Evolutionary conservation across 2,797 vertebrate genomes (phyloP).

Genomic region (Esox lucius): DNA sequence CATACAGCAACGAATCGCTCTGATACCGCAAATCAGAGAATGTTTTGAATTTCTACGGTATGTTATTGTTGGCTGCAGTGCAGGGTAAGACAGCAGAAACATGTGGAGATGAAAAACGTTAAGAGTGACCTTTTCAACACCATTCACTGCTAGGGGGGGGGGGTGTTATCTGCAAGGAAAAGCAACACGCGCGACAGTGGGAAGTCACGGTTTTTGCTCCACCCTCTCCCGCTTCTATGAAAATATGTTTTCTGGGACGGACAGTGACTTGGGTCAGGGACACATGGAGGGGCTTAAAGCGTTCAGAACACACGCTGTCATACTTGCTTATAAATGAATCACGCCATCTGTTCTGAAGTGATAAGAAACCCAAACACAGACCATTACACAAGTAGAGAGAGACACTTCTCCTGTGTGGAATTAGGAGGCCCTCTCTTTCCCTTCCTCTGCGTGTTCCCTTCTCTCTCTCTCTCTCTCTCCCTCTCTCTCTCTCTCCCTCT

Average conservation of each 20-base stretch:
- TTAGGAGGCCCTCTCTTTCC: conserved; percentile 26
- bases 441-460: neutral
- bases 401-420: conserved; percentile 20
- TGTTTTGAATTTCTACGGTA: conserved; percentile 39
- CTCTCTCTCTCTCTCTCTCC: no score
- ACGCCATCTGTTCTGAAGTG: conserved; percentile 57
- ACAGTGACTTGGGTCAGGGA: conserved; percentile 44
- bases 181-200: conserved; percentile 55
- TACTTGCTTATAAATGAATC: conserved; percentile 63
- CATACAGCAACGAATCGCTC: conserved; percentile 22
- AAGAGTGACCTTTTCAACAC: conserved; percentile 42
- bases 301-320: conserved; percentile 63
- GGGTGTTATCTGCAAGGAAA: conserved; percentile 45
- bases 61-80: conserved; percentile 56
- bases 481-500: no score
- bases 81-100: conserved; percentile 24
- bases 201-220: conserved; percentile 53
- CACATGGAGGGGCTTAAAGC: conserved; percentile 56
- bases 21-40: conserved; percentile 34
- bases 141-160: conserved; percentile 20
- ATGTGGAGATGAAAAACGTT: conserved; percentile 35
- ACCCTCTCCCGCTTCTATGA: conserved; percentile 44
- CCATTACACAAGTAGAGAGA: conserved; percentile 43
- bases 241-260: conserved; percentile 45
- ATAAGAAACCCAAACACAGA: conserved; percentile 61